A percentile compares a stretch with the other conserved stretches of the same genome.
These are phyloP conservation scores for Chaetura pelagica DNA, from an alignment of 2,113 vertebrate genomes.

Conservation along the genomic window DNA sequence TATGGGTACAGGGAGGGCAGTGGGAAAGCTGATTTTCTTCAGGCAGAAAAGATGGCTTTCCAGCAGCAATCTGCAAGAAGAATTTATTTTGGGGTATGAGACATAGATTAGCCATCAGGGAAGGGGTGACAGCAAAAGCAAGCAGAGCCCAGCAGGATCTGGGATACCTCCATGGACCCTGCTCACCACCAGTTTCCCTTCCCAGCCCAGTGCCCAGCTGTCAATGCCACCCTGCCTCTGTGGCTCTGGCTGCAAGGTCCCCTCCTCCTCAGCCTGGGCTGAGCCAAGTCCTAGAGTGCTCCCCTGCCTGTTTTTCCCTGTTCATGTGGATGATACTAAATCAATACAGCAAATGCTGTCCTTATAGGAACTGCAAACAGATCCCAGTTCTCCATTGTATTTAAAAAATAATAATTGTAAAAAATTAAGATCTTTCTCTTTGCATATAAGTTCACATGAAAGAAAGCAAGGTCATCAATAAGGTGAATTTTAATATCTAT, in stretches of 20 bases:
- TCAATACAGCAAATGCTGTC: not conserved
- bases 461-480: not conserved
- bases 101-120: fast-evolving
- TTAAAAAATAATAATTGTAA: not conserved
- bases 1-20: not conserved
- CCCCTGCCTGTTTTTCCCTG: not conserved
- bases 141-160: not conserved
- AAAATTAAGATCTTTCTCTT: not conserved
- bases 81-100: not conserved
- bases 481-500: not conserved
- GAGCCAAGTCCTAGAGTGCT: not conserved
- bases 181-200: not conserved
- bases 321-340: not conserved
- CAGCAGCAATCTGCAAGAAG: not conserved
- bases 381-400: not conserved
- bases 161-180: not conserved
- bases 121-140: not conserved
- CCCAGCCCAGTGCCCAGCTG: not conserved
- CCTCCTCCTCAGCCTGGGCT: not conserved
- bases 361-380: not conserved
- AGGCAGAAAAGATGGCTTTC: not conserved
- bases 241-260: not conserved
- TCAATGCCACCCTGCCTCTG: not conserved
- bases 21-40: not conserved
- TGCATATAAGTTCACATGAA: not conserved